Conservation (phyloP, 1,140 invertebrate genomes). For the Apis dorsata region DNA sequence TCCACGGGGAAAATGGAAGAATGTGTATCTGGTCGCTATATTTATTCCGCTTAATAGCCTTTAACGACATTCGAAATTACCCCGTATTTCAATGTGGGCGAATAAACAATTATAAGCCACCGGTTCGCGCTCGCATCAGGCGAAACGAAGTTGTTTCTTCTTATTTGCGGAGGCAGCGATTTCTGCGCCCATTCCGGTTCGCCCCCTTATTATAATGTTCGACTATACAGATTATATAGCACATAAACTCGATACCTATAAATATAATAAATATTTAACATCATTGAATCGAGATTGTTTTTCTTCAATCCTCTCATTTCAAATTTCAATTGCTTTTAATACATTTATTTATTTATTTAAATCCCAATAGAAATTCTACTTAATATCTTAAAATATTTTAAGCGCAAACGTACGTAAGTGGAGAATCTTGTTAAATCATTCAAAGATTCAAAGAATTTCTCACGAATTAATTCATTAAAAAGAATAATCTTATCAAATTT, state of each 20-base stretch:
- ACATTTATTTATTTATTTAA: no score
- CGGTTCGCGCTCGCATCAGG: not conserved
- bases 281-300: not conserved
- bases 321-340: no score
- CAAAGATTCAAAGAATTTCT: not conserved
- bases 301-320: no score
- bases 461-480: slow-evolving; percentile 30
- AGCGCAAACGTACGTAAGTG: no score
- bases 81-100: slow-evolving; percentile 51
- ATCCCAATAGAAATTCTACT: no score
- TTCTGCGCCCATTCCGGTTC: not conserved
- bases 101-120: slow-evolving; percentile 54
- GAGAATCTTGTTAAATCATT: slow-evolving; percentile 11
- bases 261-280: not conserved
- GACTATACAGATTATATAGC: not conserved
- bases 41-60: slow-evolving; percentile 57
- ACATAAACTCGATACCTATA: not conserved
- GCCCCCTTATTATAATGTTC: not conserved
- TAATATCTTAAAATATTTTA: no score
- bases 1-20: slow-evolving; percentile 35
- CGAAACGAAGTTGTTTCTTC: slow-evolving; percentile 11
- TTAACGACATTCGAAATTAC: slow-evolving; percentile 60
- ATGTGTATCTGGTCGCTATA: slow-evolving; percentile 43
- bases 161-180: slow-evolving; percentile 5
- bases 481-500: not conserved